Base-by-base conservation (phyloP, 1,140 invertebrate genomes). In the Marisa cornuarietis region DNA sequence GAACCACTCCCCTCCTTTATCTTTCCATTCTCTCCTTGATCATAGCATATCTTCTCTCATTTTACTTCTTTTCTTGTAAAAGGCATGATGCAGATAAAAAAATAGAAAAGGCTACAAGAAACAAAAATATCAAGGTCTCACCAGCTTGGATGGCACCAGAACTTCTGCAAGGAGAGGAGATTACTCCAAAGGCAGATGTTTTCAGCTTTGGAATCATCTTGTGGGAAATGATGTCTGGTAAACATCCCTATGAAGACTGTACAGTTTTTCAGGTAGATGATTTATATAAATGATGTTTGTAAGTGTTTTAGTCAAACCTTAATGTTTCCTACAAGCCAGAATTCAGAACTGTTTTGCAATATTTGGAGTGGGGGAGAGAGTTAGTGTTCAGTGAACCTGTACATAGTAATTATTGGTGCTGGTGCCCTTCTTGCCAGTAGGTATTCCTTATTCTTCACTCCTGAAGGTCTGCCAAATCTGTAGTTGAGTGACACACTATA, bases 191-290 rank as follows among this genome's bases (percentile, higher is more conserved):
- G 75, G 84, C 87, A 58, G 98, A 99, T 90, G 99, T 99, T 96
- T 99, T 98, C 97, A 99, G 97, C 0, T 99, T 95, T 89, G 97
- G 96, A 13, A 96, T 99, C 0, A 97, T 99, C 5, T 91, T 99
- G 16, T 99, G 98, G 98, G 98, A 99, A 92, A 92, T 99, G 86
- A 90, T 99, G 14, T 98, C 97, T 7, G 95, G 96, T 86, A 95
- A 98, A 91, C 94, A 96, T 78, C 98, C 98, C 4, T 99, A 99
- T 90, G 96, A 97, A 88, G 96, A 96, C n/a, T 84, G 83, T 72
- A 85, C 85, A 66, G 83, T 87, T 9, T 90, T 87, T 81, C 87
- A 90, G 87, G 89, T 90, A 76, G 51, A 75, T 3, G 20, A 62
- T 24, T 65, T 72, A 24, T 8, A 22, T 24, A 52, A 20, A 54